A percentile compares a stretch with the other conserved stretches of the same genome.
Evolutionary conservation across 2,888 invertebrate species (phyloP).

Genomic region (Meganola albula): DNA sequence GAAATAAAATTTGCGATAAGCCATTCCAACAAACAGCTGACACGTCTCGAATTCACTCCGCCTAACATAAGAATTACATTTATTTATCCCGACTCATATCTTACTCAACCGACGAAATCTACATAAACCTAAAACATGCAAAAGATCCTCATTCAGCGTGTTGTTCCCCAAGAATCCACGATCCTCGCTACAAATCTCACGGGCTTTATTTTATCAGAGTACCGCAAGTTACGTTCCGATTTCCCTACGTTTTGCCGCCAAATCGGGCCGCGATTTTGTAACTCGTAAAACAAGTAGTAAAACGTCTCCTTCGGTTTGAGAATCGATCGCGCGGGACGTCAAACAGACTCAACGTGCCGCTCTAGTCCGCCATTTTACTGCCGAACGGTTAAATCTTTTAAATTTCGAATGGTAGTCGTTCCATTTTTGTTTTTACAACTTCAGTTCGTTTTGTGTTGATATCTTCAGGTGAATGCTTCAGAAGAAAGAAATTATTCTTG

Average conservation of each 20-base stretch:
- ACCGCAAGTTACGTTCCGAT: constrained; percentile 29
- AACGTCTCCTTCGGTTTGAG: constrained; percentile 48
- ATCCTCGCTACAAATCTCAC: constrained; percentile 39
- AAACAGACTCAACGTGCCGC: constrained; percentile 32
- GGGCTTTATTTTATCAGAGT: constrained; percentile 51
- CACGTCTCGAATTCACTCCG: constrained; percentile 7
- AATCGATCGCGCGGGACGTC: constrained; percentile 46
- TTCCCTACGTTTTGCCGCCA: constrained; percentile 34
- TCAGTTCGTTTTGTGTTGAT: constrained; percentile 26
- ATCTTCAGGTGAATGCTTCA: constrained; percentile 20
- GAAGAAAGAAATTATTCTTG: constrained; percentile 8
- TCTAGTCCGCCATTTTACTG: constrained; percentile 39
- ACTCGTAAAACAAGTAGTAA: constrained; percentile 59
- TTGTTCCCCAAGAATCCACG: constrained; percentile 23
- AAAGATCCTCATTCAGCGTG: constrained; percentile 28
- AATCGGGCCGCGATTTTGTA: constrained; percentile 48
- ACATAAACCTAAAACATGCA: constrained; percentile 29
- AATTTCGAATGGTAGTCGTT: constrained; percentile 43
- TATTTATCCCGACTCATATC: constrained; percentile 15
- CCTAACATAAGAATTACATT: constrained; percentile 17
- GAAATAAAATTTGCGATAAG: too few species aligned
- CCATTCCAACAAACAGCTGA: neutral
- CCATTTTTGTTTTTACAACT: constrained; percentile 32
- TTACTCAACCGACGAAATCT: constrained; percentile 17
- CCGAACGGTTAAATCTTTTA: constrained; percentile 44